These are phyloP conservation scores for Phyllostomus discolor DNA, from an alignment of 2,113 vertebrate species.

Conservation along the genomic window DNA sequence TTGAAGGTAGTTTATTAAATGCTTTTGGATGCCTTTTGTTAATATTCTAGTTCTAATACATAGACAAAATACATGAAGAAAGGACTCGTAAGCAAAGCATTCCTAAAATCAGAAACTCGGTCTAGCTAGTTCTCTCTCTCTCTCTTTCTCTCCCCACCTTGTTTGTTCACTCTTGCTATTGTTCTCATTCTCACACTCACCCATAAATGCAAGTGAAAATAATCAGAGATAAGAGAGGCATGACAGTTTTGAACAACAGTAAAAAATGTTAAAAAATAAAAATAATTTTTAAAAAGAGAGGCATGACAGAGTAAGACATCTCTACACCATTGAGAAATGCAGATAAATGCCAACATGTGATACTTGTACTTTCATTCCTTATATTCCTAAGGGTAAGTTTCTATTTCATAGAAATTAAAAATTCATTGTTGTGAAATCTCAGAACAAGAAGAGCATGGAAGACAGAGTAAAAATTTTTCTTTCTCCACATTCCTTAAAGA, in stretches of 20 bases:
- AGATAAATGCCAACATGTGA: neutral
- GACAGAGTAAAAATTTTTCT: neutral
- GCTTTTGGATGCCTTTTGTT: neutral
- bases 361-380: neutral
- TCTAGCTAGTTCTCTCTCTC: neutral
- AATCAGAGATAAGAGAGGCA: neutral
- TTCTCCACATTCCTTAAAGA: neutral
- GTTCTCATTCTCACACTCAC: neutral
- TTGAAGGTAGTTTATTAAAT: neutral
- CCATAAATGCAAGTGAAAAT: neutral
- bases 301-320: neutral
- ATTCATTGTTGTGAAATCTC: neutral
- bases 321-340: neutral
- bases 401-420: conserved; percentile 13
- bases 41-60: conserved; percentile 31
- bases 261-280: too few relatives aligned
- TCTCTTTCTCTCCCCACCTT: neutral
- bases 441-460: neutral
- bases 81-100: neutral
- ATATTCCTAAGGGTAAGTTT: neutral
- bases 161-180: neutral
- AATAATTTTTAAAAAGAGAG: neutral
- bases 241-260: neutral
- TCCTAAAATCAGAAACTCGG: neutral
- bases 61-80: neutral